phyloP scores from a whole-genome alignment of 2,113 vertebrate genomes.

The Propithecus coquereli region DNA sequence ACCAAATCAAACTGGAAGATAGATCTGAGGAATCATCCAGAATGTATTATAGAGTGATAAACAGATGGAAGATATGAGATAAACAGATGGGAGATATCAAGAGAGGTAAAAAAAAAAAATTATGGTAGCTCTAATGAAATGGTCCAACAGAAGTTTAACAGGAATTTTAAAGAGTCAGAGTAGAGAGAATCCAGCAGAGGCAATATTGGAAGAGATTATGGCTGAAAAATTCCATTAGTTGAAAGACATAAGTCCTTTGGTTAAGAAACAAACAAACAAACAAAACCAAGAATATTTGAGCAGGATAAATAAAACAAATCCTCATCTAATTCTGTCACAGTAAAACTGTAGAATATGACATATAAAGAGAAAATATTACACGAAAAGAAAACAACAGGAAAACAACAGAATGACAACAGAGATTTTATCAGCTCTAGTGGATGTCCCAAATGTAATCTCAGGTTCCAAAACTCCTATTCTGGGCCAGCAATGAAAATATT shows the following conservation, averaged over 20 bases:
- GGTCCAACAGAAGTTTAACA: slow-evolving; percentile 7
- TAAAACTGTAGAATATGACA: not conserved
- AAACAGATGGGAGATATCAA: slow-evolving; percentile 47
- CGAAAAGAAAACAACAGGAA: not conserved
- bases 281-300: not conserved
- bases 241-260: not conserved
- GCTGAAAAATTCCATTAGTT: not conserved
- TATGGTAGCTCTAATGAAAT: not conserved
- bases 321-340: not conserved
- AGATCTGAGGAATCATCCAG: slow-evolving; percentile 12
- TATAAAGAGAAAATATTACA: not conserved
- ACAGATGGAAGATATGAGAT: slow-evolving; percentile 47
- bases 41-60: slow-evolving; percentile 40
- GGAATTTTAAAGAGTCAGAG: not conserved
- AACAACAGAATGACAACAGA: not conserved
- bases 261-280: not conserved
- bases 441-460: not conserved
- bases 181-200: not conserved
- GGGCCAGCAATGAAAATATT: not conserved
- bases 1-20: slow-evolving; percentile 27
- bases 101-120: slow-evolving; percentile 6
- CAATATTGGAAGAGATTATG: not conserved
- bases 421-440: not conserved
- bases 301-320: slow-evolving; percentile 14
- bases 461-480: not conserved